phyloP scores from a whole-genome alignment of 2,797 vertebrate genomes.

The Gouania willdenowi region DNA sequence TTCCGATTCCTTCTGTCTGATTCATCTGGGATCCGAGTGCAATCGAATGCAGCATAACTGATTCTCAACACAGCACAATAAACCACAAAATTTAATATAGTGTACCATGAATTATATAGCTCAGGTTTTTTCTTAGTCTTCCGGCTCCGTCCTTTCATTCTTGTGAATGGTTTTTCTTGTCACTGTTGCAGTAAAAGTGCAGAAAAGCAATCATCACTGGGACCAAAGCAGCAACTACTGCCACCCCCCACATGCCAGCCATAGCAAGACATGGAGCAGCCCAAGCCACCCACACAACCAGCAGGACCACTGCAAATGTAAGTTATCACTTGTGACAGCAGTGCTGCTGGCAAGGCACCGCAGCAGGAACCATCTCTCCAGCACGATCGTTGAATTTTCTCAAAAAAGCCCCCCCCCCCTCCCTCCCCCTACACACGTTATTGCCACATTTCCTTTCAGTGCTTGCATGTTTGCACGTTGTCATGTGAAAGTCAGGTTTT shows the following conservation, averaged over 20 bases:
- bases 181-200: conserved; percentile 83
- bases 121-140: too few relatives aligned
- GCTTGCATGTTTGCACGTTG: background rate
- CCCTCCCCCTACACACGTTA: conserved; percentile 11
- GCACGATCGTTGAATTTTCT: conserved; percentile 28
- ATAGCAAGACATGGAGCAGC: conserved; percentile 87
- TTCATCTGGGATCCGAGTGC: conserved; percentile 28
- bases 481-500: conserved; percentile 1
- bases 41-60: too few relatives aligned
- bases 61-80: conserved; percentile 43
- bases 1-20: conserved; percentile 15
- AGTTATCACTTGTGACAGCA: conserved; percentile 65
- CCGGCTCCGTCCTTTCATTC: too few relatives aligned
- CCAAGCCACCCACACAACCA: conserved; percentile 80
- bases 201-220: conserved; percentile 91
- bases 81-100: conserved; percentile 46
- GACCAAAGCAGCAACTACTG: conserved; percentile 87
- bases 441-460: conserved; percentile 1
- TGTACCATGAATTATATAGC: too few relatives aligned
- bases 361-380: conserved; percentile 39
- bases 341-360: conserved; percentile 51
- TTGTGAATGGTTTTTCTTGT: conserved; percentile 18
- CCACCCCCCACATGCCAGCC: conserved; percentile 82
- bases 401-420: too few relatives aligned
- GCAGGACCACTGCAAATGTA: conserved; percentile 91